Conservation (phyloP, 2,797 vertebrate species). For the Knipowitschia caucasica region DNA sequence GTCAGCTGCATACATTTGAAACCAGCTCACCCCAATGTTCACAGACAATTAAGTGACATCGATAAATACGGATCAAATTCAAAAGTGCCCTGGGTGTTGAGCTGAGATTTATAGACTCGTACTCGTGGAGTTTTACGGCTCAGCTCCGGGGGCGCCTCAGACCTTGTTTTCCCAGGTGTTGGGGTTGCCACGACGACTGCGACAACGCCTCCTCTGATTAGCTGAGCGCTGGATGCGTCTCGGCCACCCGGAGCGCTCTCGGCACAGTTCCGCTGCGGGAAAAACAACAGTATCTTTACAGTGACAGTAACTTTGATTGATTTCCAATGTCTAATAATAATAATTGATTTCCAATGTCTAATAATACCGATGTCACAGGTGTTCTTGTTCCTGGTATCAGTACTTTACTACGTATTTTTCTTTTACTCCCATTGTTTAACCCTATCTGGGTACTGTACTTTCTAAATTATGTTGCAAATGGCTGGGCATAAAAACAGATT, state of each 20-base stretch:
- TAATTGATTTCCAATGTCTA: no score
- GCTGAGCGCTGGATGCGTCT: conserved; percentile 70
- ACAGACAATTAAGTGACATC: conserved; percentile 48
- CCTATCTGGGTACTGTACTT: no score
- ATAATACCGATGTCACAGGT: no score
- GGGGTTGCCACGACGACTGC: conserved; percentile 57
- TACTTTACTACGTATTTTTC: no score
- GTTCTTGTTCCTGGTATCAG: no score
- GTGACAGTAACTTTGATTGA: no score
- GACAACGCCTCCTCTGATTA: conserved; percentile 64
- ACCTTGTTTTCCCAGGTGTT: conserved; percentile 68
- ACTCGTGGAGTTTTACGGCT: conserved; percentile 44
- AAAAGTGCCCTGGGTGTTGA: conserved; percentile 45
- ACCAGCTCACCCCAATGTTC: conserved; percentile 26
- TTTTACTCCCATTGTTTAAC: no score
- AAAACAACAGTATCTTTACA: background rate
- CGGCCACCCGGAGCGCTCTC: conserved; percentile 79
- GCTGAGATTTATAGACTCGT: conserved; percentile 54
- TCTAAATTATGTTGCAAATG: no score
- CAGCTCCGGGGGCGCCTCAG: conserved; percentile 26
- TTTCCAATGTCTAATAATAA: no score
- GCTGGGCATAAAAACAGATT: no score
- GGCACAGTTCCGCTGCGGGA: conserved; percentile 73
- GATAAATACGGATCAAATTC: conserved; percentile 41
- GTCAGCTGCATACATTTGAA: conserved; percentile 41